Evolutionary conservation across 2,797 vertebrate genomes (phyloP).

Genomic region (Echeneis naucrates): DNA sequence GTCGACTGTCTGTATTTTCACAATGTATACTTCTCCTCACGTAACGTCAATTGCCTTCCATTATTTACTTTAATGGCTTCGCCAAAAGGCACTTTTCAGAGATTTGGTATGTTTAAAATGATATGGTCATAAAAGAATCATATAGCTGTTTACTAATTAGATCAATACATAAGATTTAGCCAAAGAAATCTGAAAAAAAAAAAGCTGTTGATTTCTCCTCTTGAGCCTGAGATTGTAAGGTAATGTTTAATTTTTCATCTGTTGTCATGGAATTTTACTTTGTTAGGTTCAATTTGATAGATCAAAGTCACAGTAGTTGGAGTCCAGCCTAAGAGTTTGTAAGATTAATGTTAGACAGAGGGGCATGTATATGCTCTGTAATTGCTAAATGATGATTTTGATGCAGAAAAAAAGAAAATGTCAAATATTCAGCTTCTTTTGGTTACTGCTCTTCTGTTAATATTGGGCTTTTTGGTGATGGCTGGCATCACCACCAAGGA

Average conservation of each 20-base stretch:
- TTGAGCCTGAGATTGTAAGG: conserved; percentile 17
- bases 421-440: conserved; percentile 54
- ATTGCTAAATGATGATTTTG: conserved; percentile 50
- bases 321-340: conserved; percentile 43
- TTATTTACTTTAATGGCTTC: conserved; percentile 36
- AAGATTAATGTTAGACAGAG: conserved; percentile 45
- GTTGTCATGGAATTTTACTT: conserved; percentile 46
- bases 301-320: conserved; percentile 49
- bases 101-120: conserved; percentile 38
- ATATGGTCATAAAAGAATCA: conserved; percentile 25
- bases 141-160: conserved; percentile 36
- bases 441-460: conserved; percentile 60
- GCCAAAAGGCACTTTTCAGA: conserved; percentile 15
- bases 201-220: conserved; percentile 14
- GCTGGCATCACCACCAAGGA: conserved; percentile 55
- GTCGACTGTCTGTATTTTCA: conserved; percentile 7
- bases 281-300: conserved; percentile 37
- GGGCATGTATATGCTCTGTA: conserved; percentile 38
- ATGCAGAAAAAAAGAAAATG: conserved; percentile 36
- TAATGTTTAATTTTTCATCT: conserved; percentile 34
- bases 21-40: background rate
- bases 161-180: conserved; percentile 38
- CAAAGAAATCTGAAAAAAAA: conserved; percentile 11
- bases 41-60: conserved; percentile 24
- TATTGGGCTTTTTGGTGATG: conserved; percentile 50